Evolutionary conservation across 2,888 invertebrate genomes (phyloP).

Genomic region (Melinopterus prodromus): DNA sequence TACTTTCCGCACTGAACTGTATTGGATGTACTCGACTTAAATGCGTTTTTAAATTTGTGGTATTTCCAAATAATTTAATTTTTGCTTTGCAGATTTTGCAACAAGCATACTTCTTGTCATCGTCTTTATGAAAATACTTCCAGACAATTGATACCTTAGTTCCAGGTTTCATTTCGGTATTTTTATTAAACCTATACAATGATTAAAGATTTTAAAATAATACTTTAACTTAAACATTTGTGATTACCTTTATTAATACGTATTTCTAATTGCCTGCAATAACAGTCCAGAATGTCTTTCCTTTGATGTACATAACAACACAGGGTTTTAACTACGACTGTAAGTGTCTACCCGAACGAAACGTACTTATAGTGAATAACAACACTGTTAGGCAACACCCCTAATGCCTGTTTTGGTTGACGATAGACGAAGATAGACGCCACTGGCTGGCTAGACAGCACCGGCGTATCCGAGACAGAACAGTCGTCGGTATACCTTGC

Average conservation of each 20-base stretch:
- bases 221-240: not conserved
- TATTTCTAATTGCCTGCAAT: not conserved
- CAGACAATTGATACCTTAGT: not conserved
- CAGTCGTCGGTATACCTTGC: too few species aligned
- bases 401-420: too few species aligned
- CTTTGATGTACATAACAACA: not conserved
- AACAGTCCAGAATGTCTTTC: not conserved
- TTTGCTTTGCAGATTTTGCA: not conserved
- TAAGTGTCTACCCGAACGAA: not conserved
- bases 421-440: too few species aligned
- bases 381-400: not conserved
- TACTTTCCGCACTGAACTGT: slow-evolving; percentile 14
- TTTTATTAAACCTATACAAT: not conserved
- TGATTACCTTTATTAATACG: not conserved
- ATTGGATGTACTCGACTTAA: slow-evolving; percentile 27
- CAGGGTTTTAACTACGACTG: not conserved
- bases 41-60: slow-evolving; percentile 38
- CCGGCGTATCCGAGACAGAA: too few species aligned
- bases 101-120: not conserved
- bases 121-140: not conserved
- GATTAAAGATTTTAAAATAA: not conserved
- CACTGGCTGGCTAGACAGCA: too few species aligned
- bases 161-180: slow-evolving; percentile 4
- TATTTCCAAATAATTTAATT: slow-evolving; percentile 33
- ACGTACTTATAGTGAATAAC: not conserved